phyloP scores from a whole-genome alignment of 2,113 vertebrate species.

The Tachycineta bicolor region DNA sequence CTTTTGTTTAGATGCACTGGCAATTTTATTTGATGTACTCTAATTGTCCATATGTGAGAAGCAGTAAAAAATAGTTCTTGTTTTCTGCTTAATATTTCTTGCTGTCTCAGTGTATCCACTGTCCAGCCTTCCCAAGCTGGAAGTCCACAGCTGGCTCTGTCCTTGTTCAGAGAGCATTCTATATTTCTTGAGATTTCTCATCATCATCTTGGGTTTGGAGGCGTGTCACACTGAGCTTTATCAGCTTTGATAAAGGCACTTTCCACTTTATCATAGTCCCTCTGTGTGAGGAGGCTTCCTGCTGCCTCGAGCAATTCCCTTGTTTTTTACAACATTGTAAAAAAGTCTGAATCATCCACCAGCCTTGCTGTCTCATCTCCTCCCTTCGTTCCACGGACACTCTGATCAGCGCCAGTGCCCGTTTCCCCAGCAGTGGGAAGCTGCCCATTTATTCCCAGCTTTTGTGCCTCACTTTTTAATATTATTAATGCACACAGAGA shows the following conservation, averaged over 20 bases:
- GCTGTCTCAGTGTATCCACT: background rate
- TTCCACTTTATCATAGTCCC: background rate
- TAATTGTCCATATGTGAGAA: background rate
- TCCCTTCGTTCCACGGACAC: rapidly evolving
- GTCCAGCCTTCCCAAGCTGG: background rate
- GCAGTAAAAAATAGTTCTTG: background rate
- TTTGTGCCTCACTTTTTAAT: background rate
- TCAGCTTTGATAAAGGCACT: background rate
- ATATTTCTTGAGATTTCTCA: background rate
- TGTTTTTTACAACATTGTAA: background rate
- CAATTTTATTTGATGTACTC: background rate
- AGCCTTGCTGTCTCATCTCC: rapidly evolving
- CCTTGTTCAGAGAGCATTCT: background rate
- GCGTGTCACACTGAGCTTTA: background rate
- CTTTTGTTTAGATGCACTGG: background rate
- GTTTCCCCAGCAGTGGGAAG: background rate
- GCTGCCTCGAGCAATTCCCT: background rate
- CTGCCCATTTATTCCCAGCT: background rate
- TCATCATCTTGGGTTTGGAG: background rate
- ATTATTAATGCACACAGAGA: background rate
- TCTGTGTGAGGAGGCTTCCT: background rate
- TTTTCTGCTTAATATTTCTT: background rate
- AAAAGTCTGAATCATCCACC: background rate
- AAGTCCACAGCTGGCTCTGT: background rate
- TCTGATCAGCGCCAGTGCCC: background rate